Evolutionary conservation across 2,797 vertebrate species (phyloP), one percentile per base, ranked within the genome.

Genomic region (Setipinna tenuifilis): DNA sequence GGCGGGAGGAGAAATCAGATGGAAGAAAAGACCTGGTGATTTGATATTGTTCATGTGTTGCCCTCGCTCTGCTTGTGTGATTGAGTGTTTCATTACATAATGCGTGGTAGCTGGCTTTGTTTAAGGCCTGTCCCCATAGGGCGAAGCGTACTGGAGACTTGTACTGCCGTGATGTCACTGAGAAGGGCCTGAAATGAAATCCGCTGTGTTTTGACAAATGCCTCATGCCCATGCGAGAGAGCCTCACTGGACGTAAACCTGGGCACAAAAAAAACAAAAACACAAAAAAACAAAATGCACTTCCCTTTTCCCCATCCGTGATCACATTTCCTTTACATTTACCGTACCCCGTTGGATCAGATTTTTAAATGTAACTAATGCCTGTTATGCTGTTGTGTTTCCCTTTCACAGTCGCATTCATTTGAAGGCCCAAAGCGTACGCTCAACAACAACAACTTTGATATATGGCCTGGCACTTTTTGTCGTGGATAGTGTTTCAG

Each of bases 161-260:
- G 75, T 81, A 82, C 82, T 35, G 57, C 62, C 44, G 61, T 89
- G 89, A 91, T 87, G 84, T 91, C 89, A 87, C 62, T 57, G 82
- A 82, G 48, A 31, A 25, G 83, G 50, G 50, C 82, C 65, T 48
- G 84, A 88, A 89, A 86, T 21, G 3, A 78, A 86, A 90, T 86
- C 85, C 85, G 59, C 41, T 16, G 48, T 88, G 84, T 87, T 88
- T 89, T 87, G 86, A 89, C 88, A 88, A 83, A 90, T 28, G 78
- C 83, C 84, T 88, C 83, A 75, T 31, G 84, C 75, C 21, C 85
- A 81, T 85, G 62, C 75, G 78, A 75, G 78, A 75, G 83, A 82
- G 82, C 68, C 61, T 65, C 50, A 68, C 48, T 83, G 87, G 48
- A 89, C 87, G 88, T 58, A 86, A 87, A 86, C 84, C 88, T 84